Base-by-base conservation (phyloP, 1,140 invertebrate genomes). In the Drosophila pruinosa region DNA sequence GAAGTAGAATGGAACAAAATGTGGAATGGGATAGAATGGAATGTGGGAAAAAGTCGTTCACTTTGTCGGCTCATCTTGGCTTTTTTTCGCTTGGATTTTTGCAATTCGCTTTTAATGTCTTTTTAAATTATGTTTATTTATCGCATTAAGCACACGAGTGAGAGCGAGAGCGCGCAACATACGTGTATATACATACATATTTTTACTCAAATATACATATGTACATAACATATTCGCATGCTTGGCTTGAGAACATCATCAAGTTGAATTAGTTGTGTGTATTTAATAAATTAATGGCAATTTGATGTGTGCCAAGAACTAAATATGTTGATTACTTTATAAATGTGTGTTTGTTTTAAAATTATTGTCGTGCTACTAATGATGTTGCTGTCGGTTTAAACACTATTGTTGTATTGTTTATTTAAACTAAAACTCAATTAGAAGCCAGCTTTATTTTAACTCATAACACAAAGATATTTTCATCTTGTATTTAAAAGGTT, bases 101-200 rank as follows among this genome's bases (percentile, higher is more conserved):
- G 56, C 80, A 67, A 82, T 82, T 83, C 58, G 41, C 31, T 71
- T 86, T 86, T 80, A 80, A 81, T 86, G 77, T 80, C 81, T 86
- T 77, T 80, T 77, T 81, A 86, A 85, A 86, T 85, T 77, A 86
- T 74, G 72, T 85, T 74, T 69, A 86, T 86, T 85, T 74, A 64
- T 39, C 59, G 65, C 75, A 58, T 68, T 75, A 59, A 41, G 31
- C 41, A 17, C 56, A 34, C 41, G 4, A 59, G 39, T n/a, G 28
- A 24, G 17, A 41, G 4, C n/a, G n/a, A n/a, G 14, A 41, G n/a
- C 7, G 14, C 5, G 38, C 1, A 12, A 36, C n/a, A 15, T n/a
- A 24, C 10, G n/a, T 12, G 15, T 5, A 12, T 21, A 47, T 3
- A 22, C 10, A 45, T 12, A 4, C 2, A 24, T 12, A 41, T 8